These are phyloP conservation scores for Sepioteuthis lessoniana DNA, from an alignment of 2,888 invertebrate species.

Conservation along the genomic window DNA sequence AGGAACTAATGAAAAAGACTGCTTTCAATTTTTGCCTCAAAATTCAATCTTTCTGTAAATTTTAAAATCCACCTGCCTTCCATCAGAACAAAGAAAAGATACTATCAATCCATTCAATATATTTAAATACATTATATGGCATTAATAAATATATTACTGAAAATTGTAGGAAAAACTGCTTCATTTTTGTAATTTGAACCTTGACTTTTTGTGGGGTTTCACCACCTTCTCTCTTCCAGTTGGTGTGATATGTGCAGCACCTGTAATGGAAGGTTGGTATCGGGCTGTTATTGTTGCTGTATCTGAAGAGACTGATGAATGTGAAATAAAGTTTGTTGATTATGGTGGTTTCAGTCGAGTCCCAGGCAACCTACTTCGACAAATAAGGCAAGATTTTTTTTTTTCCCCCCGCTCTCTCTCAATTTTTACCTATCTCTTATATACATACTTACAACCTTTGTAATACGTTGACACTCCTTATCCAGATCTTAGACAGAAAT, in stretches of 20 bases:
- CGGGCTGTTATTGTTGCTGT: conserved; percentile 87
- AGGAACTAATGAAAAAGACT: no score
- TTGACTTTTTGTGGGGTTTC: conserved; percentile 64
- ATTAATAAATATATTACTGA: neutral
- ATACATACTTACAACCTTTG: no score
- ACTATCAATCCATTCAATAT: no score
- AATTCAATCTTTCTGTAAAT: no score
- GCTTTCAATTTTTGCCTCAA: no score
- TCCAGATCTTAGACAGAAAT: no score
- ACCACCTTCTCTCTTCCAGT: conserved; percentile 79
- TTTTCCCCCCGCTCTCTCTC: no score
- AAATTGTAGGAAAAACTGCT: neutral
- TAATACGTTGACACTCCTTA: no score
- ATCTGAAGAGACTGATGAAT: conserved; percentile 81
- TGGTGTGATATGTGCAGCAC: conserved; percentile 91
- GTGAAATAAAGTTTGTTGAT: conserved; percentile 91
- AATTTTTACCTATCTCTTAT: neutral
- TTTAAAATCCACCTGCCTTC: no score
- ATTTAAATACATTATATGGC: no score
- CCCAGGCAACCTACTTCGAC: conserved; percentile 85
- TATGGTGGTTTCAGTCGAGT: conserved; percentile 93
- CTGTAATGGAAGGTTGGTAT: conserved; percentile 88
- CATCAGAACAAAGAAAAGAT: no score
- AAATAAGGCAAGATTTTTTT: conserved; percentile 82
- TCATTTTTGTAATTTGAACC: neutral